phyloP scores from a whole-genome alignment of 2,888 invertebrate species.

The Euzetes globulus region DNA sequence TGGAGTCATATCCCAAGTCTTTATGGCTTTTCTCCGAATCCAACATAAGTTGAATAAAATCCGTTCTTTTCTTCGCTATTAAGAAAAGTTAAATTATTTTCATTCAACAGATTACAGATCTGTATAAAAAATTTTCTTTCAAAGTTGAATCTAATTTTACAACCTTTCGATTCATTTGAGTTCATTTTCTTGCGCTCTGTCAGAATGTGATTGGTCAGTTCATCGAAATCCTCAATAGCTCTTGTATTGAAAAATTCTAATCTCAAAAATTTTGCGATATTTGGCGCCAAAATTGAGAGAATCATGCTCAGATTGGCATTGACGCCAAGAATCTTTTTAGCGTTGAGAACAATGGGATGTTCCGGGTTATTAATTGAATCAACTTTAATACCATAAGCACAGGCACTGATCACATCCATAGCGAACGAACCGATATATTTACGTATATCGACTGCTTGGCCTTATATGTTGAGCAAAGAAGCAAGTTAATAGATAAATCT shows the following conservation, averaged over 20 bases:
- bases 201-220: constrained; percentile 18
- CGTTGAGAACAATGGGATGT: constrained; percentile 28
- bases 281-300: neutral
- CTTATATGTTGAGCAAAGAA: neutral
- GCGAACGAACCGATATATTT: constrained; percentile 29
- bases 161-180: no score
- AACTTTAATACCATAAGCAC: constrained; percentile 33
- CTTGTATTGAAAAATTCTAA: constrained; percentile 3
- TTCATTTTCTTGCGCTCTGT: constrained; percentile 43
- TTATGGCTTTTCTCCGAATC: constrained; percentile 38
- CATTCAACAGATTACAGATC: neutral
- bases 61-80: neutral
- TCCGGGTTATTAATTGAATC: constrained; percentile 27
- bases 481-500: neutral
- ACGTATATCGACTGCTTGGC: constrained; percentile 16
- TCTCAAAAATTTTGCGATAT: constrained; percentile 1
- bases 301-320: neutral
- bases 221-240: constrained; percentile 25
- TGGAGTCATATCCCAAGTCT: neutral
- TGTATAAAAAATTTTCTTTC: neutral
- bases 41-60: constrained; percentile 32
- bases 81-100: neutral
- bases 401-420: constrained; percentile 33
- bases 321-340: constrained; percentile 7
- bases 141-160: no score